phyloP scores from a whole-genome alignment of 2,797 vertebrate genomes.

The Anguilla anguilla region DNA sequence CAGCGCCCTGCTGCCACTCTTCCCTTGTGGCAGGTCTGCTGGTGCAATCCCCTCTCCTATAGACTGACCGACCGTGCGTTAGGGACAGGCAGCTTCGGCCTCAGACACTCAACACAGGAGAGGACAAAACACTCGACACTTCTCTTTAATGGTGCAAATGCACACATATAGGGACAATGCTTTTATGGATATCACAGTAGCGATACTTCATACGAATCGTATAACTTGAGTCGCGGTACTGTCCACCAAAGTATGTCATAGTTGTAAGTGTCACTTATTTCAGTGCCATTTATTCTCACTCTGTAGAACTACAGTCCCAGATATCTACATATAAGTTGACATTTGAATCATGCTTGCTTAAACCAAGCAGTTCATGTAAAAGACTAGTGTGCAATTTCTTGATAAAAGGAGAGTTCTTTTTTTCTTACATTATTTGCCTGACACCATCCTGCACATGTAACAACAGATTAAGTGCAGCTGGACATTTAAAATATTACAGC shows the following conservation, averaged over 20 bases:
- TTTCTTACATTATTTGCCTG: not conserved
- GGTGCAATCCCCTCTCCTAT: not conserved
- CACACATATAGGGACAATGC: not conserved
- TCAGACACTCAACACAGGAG: not conserved
- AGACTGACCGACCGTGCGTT: not conserved
- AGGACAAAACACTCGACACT: not conserved
- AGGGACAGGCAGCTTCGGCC: not conserved
- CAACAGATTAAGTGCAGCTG: not conserved
- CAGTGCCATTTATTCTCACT: constrained; percentile 13
- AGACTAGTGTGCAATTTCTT: not conserved
- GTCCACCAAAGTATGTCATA: not conserved
- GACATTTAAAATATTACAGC: not conserved
- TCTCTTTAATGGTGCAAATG: not conserved
- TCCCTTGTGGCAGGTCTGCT: not conserved
- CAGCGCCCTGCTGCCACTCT: not conserved
- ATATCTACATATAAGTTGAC: not conserved
- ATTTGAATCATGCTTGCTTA: not conserved
- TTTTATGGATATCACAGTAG: not conserved
- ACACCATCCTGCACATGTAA: not conserved
- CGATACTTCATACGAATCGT: not conserved
- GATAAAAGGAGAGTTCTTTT: not conserved
- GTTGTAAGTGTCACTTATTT: not conserved
- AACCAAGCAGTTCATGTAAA: not conserved
- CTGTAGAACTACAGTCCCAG: not conserved
- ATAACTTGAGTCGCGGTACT: not conserved